Evolutionary conservation across 2,797 vertebrate genomes (phyloP).

Genomic region (Acipenser ruthenus): DNA sequence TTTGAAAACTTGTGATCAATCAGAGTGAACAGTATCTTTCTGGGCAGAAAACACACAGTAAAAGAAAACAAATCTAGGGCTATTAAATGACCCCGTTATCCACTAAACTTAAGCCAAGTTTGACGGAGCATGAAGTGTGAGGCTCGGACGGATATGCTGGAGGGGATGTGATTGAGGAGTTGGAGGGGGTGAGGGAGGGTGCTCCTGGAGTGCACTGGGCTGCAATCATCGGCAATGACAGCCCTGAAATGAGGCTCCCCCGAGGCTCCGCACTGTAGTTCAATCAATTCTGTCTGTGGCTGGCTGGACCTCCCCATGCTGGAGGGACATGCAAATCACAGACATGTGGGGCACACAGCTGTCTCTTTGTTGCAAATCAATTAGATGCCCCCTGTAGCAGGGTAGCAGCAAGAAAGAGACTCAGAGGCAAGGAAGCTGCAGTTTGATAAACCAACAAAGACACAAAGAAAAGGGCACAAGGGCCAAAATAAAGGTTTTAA

Average conservation of each 20-base stretch:
- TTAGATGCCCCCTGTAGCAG: conserved; percentile 39
- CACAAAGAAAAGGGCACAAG: too few species aligned
- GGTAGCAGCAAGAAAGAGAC: too few species aligned
- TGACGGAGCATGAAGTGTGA: conserved; percentile 27
- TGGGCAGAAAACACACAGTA: too few species aligned
- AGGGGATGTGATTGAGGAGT: conserved; percentile 35
- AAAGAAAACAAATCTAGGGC: too few species aligned
- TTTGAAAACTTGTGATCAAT: too few species aligned
- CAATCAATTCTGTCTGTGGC: conserved; percentile 46
- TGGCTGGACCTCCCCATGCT: conserved; percentile 14
- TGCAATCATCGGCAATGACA: conserved; percentile 37
- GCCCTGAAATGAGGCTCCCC: conserved; percentile 25
- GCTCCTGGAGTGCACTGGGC: conserved; percentile 23
- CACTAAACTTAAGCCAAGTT: conserved; percentile 2
- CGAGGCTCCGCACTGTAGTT: conserved; percentile 33
- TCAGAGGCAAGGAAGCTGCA: too few species aligned
- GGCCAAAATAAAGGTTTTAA: too few species aligned
- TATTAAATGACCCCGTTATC: neutral
- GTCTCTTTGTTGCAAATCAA: conserved; percentile 43
- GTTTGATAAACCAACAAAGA: too few species aligned
- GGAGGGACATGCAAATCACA: conserved; percentile 29
- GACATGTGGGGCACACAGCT: conserved; percentile 50
- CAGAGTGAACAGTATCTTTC: too few species aligned
- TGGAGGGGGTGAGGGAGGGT: conserved; percentile 20
- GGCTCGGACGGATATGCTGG: conserved; percentile 9